These are phyloP conservation scores for Columba janthina DNA, from an alignment of 2,113 vertebrate genomes.

Conservation along the genomic window DNA sequence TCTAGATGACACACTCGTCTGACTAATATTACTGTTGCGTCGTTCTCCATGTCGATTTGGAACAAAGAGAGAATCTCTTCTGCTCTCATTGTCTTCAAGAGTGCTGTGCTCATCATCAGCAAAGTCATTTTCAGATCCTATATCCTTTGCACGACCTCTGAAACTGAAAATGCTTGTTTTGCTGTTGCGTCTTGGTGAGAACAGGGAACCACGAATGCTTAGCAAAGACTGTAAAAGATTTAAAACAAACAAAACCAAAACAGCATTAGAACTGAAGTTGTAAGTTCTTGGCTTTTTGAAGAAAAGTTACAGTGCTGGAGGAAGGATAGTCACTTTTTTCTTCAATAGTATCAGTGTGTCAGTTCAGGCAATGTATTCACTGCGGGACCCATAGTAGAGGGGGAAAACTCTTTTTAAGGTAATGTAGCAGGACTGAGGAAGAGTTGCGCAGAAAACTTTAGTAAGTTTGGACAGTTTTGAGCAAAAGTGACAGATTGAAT, in stretches of 20 bases:
- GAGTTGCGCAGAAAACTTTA: neutral
- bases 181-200: constrained; percentile 92
- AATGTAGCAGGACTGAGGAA: neutral
- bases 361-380: neutral
- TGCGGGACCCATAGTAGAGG: neutral
- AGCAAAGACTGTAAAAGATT: constrained; percentile 86
- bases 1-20: constrained; percentile 86
- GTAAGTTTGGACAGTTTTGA: neutral
- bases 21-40: constrained; percentile 87
- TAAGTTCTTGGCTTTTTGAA: neutral
- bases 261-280: neutral
- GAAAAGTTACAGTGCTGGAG: neutral
- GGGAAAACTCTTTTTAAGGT: neutral
- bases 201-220: constrained; percentile 89
- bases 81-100: constrained; percentile 88
- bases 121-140: constrained; percentile 94
- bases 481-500: neutral
- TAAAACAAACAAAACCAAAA: constrained; percentile 30
- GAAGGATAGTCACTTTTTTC: neutral
- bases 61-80: constrained; percentile 89
- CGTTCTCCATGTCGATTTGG: constrained; percentile 82
- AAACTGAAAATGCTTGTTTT: constrained; percentile 94
- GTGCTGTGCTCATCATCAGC: constrained; percentile 96
- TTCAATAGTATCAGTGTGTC: neutral
- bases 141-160: constrained; percentile 81